phyloP scores from a whole-genome alignment of 2,888 invertebrate genomes.

The Metallyticus violacea region DNA sequence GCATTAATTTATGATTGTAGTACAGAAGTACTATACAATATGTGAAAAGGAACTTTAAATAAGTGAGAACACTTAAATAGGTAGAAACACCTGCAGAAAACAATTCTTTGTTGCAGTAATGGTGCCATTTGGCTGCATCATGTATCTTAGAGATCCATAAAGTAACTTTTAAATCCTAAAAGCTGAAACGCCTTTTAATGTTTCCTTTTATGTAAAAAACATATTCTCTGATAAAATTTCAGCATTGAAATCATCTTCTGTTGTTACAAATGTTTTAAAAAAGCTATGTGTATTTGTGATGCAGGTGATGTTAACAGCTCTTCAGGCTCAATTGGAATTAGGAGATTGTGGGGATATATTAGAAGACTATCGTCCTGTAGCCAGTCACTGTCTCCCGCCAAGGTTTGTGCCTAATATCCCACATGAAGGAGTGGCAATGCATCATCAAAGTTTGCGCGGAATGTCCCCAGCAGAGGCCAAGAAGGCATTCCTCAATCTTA shows the following conservation, averaged over 20 bases:
- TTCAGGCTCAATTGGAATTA: slow-evolving; percentile 89
- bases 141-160: too few relatives aligned
- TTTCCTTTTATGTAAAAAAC: background rate
- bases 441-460: slow-evolving; percentile 86
- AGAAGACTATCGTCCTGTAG: slow-evolving; percentile 63
- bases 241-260: background rate
- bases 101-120: too few relatives aligned
- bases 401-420: slow-evolving; percentile 75
- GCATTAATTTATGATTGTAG: too few relatives aligned
- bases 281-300: too few relatives aligned
- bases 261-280: too few relatives aligned
- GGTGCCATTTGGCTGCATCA: too few relatives aligned
- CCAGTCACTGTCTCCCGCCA: slow-evolving; percentile 79
- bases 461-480: slow-evolving; percentile 85
- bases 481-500: slow-evolving; percentile 87
- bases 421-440: slow-evolving; percentile 81
- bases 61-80: too few relatives aligned
- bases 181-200: background rate
- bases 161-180: background rate
- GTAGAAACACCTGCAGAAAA: too few relatives aligned
- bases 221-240: background rate
- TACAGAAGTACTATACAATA: too few relatives aligned
- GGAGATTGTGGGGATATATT: slow-evolving; percentile 74
- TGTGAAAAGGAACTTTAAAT: too few relatives aligned
- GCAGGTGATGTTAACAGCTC: slow-evolving; percentile 88